A percentile compares a stretch with the other conserved stretches of the same genome.
These are phyloP conservation scores for Mylabris sibirica DNA, from an alignment of 2,888 invertebrate genomes.

Conservation along the genomic window DNA sequence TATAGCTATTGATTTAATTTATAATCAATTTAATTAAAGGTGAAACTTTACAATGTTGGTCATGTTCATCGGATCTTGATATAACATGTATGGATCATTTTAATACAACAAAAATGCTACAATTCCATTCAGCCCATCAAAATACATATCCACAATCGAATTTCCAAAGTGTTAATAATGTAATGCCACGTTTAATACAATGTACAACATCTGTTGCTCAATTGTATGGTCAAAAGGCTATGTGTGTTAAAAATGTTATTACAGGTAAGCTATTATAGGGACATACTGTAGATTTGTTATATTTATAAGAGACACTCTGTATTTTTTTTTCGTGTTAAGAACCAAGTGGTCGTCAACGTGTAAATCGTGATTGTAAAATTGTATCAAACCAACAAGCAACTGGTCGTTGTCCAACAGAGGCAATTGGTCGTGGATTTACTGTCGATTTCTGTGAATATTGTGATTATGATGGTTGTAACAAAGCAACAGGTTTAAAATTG, in stretches of 20 bases:
- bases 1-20: slow-evolving; percentile 11
- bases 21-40: slow-evolving; percentile 59
- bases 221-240: slow-evolving; percentile 25
- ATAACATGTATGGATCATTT: slow-evolving; percentile 78
- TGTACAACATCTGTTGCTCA: slow-evolving; percentile 23
- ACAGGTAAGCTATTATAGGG: slow-evolving; percentile 28
- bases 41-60: slow-evolving; percentile 76
- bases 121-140: slow-evolving; percentile 37
- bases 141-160: slow-evolving; percentile 16
- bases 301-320: background rate
- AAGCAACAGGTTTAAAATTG: slow-evolving; percentile 63
- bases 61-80: slow-evolving; percentile 77
- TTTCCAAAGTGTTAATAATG: slow-evolving; percentile 22
- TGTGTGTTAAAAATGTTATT: slow-evolving; percentile 29
- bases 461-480: slow-evolving; percentile 73
- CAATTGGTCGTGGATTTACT: slow-evolving; percentile 64
- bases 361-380: slow-evolving; percentile 69
- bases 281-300: background rate
- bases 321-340: slow-evolving; percentile 57
- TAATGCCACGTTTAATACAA: slow-evolving; percentile 19
- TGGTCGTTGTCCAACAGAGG: slow-evolving; percentile 62
- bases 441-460: slow-evolving; percentile 73
- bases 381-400: slow-evolving; percentile 65
- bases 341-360: slow-evolving; percentile 61
- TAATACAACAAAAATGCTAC: slow-evolving; percentile 63